Percentiles rank a stretch among this genome's conserved stretches.
Conservation (phyloP, 2,888 invertebrate genomes). For the Harmothoe impar region DNA sequence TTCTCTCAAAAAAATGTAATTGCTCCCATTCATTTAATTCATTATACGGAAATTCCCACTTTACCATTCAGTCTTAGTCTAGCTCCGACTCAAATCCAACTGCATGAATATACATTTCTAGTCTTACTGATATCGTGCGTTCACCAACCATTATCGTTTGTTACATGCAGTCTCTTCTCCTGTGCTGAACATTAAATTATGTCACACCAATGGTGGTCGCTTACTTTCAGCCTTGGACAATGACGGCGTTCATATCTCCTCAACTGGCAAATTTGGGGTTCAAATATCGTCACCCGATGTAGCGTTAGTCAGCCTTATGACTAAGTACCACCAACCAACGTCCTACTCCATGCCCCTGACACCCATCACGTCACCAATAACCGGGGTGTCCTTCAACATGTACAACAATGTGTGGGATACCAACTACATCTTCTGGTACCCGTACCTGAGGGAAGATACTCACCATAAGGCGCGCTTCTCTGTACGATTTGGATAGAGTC, state of each 20-base stretch:
- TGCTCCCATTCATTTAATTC: no score
- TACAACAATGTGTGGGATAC: conserved; percentile 82
- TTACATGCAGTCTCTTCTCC: no score
- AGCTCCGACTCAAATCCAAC: no score
- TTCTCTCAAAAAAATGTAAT: no score
- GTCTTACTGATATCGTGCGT: no score
- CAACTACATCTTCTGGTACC: conserved; percentile 81
- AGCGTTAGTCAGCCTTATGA: conserved; percentile 75
- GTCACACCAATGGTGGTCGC: no score
- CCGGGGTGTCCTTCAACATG: conserved; percentile 77
- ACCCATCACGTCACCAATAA: conserved; percentile 74
- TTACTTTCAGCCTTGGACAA: conserved; percentile 74
- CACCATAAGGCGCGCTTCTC: conserved; percentile 75
- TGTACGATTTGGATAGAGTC: conserved; percentile 64
- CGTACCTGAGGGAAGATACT: conserved; percentile 73
- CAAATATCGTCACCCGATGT: conserved; percentile 72
- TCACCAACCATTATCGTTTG: no score
- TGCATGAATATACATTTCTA: no score
- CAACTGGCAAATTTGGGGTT: background rate
- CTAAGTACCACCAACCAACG: conserved; percentile 71
- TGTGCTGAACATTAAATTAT: no score
- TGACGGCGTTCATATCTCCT: conserved; percentile 71
- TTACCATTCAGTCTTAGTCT: no score
- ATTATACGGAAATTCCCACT: no score
- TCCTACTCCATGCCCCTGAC: conserved; percentile 78